Conservation (phyloP, 2,113 vertebrate genomes). For the Piliocolobus tephrosceles region DNA sequence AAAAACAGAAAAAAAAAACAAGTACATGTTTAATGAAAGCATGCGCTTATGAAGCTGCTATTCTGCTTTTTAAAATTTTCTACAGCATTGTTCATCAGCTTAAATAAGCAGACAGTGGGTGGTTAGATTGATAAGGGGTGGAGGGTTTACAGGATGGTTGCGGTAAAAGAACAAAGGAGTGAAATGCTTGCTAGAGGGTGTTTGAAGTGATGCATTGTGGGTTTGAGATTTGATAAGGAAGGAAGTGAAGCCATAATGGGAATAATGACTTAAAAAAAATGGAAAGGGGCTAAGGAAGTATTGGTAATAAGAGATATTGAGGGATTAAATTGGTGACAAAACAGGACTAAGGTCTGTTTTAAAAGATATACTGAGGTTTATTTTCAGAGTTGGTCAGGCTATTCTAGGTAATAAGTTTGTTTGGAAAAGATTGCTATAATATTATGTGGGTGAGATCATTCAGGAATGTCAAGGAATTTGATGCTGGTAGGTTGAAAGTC, state of each 20-base stretch:
- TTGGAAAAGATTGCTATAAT: not conserved
- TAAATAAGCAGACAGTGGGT: not conserved
- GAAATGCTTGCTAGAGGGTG: not conserved
- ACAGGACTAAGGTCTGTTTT: not conserved
- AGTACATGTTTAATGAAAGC: not conserved
- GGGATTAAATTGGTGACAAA: not conserved
- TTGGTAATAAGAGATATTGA: not conserved
- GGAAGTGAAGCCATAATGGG: not conserved
- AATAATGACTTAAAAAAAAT: slow-evolving; percentile 11
- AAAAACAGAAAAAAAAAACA: not conserved
- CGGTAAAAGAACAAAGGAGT: not conserved
- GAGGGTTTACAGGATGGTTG: not conserved
- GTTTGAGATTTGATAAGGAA: not conserved
- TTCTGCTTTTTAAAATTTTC: not conserved
- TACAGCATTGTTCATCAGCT: not conserved
- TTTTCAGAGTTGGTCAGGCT: slow-evolving; percentile 19
- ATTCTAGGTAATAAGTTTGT: not conserved
- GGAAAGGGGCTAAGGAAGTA: not conserved
- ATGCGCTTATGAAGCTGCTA: not conserved
- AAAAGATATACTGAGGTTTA: not conserved
- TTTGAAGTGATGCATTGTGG: slow-evolving; percentile 1
- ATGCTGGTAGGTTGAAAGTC: not conserved
- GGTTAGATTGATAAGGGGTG: not conserved
- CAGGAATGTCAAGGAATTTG: not conserved
- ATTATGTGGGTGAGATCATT: slow-evolving; percentile 23